phyloP scores from a whole-genome alignment of 2,888 invertebrate genomes.

The Deilephila porcellus region DNA sequence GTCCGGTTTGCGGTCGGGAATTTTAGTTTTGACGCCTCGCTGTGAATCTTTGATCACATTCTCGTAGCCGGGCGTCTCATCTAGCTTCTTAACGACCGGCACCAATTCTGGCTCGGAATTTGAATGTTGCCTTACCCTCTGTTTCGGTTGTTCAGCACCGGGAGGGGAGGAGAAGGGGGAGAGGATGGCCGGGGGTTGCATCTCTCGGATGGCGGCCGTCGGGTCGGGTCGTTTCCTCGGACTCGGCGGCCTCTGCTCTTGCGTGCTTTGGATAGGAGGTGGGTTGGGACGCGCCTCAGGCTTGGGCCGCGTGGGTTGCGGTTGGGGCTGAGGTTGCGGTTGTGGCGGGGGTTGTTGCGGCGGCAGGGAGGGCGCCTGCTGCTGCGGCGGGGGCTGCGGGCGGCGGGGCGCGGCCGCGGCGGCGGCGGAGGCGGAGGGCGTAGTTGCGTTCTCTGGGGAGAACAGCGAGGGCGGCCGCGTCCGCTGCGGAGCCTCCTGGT shows the following conservation, averaged over 20 bases:
- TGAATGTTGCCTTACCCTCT: conserved; percentile 71
- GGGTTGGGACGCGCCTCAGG: conserved; percentile 45
- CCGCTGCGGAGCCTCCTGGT: conserved; percentile 56
- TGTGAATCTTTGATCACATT: conserved; percentile 85
- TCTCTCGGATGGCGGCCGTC: conserved; percentile 66
- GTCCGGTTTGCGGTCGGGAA: conserved; percentile 72
- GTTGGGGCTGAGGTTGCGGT: conserved; percentile 38
- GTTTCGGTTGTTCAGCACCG: conserved; percentile 58
- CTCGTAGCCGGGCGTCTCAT: conserved; percentile 86
- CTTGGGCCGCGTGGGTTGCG: conserved; percentile 53
- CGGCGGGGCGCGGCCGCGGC: conserved; percentile 58
- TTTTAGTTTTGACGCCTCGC: conserved; percentile 69
- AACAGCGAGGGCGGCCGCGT: conserved; percentile 86
- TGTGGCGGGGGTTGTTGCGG: conserved; percentile 53
- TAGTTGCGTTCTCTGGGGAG: conserved; percentile 86
- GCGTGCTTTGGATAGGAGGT: conserved; percentile 51
- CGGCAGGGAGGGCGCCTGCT: conserved; percentile 46
- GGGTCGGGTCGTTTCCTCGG: conserved; percentile 72
- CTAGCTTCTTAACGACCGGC: conserved; percentile 86
- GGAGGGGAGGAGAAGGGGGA: conserved; percentile 82
- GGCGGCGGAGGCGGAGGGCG: conserved; percentile 79
- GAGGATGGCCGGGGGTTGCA: conserved; percentile 73
- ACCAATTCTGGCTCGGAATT: conserved; percentile 86
- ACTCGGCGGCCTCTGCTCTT: conserved; percentile 57
- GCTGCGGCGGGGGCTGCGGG: conserved; percentile 61